Conservation (phyloP, 2,888 invertebrate species). For the Lochmaea crataegi region DNA sequence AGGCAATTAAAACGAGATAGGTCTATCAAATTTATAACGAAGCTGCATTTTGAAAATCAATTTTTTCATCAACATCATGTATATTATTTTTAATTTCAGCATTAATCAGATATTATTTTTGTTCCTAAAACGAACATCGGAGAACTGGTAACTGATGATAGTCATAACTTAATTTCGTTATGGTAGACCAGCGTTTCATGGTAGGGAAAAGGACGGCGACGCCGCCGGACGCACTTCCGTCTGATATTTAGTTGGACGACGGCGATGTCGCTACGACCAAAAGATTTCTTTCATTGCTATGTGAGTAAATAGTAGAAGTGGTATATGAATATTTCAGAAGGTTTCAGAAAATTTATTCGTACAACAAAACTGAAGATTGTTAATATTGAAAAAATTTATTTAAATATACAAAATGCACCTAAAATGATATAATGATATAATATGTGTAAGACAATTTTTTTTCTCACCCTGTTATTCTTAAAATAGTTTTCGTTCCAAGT, state of each 20-base stretch:
- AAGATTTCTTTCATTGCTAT: slow-evolving; percentile 18
- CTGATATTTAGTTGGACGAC: slow-evolving; percentile 30
- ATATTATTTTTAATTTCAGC: too few relatives aligned
- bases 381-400: too few relatives aligned
- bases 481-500: too few relatives aligned
- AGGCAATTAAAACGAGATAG: not conserved
- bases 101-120: too few relatives aligned
- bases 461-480: too few relatives aligned
- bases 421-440: too few relatives aligned
- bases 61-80: too few relatives aligned
- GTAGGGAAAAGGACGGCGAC: slow-evolving; percentile 24
- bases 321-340: not conserved
- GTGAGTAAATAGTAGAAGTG: slow-evolving; percentile 9
- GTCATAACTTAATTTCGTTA: slow-evolving; percentile 21
- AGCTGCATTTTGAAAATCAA: not conserved
- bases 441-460: too few relatives aligned
- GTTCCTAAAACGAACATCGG: not conserved
- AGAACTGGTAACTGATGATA: not conserved
- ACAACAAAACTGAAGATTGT: too few relatives aligned
- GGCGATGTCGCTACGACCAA: slow-evolving; percentile 24
- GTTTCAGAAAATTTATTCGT: too few relatives aligned
- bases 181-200: not conserved
- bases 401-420: too few relatives aligned
- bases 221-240: slow-evolving; percentile 53
- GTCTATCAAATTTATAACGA: not conserved